Base-by-base conservation (phyloP, 30 jellyfish, hydroid and myxozoan genomes). In the Aurelia sp. region DNA sequence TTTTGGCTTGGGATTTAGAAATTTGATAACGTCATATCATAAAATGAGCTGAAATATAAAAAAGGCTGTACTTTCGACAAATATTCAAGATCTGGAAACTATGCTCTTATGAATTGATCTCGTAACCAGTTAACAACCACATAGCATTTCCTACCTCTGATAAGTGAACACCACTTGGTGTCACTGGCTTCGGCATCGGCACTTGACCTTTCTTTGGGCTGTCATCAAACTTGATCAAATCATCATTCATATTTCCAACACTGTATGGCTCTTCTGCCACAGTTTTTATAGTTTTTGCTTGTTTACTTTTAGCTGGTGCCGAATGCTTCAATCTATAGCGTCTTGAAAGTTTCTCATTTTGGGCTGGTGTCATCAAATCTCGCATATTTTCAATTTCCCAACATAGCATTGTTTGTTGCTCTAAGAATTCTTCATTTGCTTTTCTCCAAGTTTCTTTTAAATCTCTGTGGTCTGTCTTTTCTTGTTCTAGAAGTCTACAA, bases 401-500 rank as follows among this genome's bases (percentile, higher is more conserved):
- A 44, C 69, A 62, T 37, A 92, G 82, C 60, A 69, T 53, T 37
- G 82, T 92, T 67, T 92, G 98, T 71, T 87, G 96, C 48, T 82
- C 96, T 31, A 92, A 41, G 72, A 92, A 92, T 69, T 86, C 92
- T 44, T 92, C 98, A 66, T 92, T 92, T 13, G 98, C 98, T 62
- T 87, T 69, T 59, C 76, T 81, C 98, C 98, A 92, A 7, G 98
- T 92, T 65, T 92, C 91, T 67, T 92, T 92, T 76, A 92, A 52
- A 19, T 92, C 98, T 41, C 86, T 48, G 76, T 92, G 98, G 16
- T 72, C 91, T 68, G 84, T 50, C 66, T 87, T 87, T 77, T 92
- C 98, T 81, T 92, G 98, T 65, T 92, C 98, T 21, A 92, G 86
- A 60, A 92, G 89, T 52, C 96, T 73, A 47, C 98, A 92, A 40